These are phyloP conservation scores for Amiota mariae DNA, from an alignment of 2,888 invertebrate species.

Conservation along the genomic window DNA sequence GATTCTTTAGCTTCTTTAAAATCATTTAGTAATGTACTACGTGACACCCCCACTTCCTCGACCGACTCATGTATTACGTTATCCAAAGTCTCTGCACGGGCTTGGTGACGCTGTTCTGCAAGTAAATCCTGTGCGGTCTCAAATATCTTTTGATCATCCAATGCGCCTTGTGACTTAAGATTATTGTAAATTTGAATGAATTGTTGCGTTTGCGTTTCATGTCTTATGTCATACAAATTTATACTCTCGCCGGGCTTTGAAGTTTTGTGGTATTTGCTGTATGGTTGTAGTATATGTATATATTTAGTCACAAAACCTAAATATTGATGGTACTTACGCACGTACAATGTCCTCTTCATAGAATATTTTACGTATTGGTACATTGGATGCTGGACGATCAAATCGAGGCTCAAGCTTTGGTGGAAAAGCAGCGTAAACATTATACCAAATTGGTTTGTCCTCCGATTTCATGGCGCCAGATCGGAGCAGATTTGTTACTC, in stretches of 20 bases:
- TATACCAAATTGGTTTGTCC: conserved; percentile 94
- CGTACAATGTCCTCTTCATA: conserved; percentile 88
- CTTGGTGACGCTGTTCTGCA: conserved; percentile 61
- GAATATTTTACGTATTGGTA: conserved; percentile 81
- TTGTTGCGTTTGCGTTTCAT: conserved; percentile 75
- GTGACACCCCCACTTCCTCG: conserved; percentile 27
- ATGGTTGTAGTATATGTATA: neutral
- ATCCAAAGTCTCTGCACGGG: conserved; percentile 38
- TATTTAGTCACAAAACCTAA: neutral
- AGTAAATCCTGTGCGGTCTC: conserved; percentile 74
- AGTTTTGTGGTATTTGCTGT: conserved; percentile 80
- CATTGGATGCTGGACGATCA: conserved; percentile 79
- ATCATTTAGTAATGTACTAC: conserved; percentile 49
- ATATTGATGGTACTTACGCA: conserved; percentile 78
- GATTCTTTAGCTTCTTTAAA: conserved; percentile 51
- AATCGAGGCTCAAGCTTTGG: conserved; percentile 88
- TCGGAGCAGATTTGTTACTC: conserved; percentile 85
- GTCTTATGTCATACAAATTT: conserved; percentile 74
- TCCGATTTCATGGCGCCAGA: conserved; percentile 85
- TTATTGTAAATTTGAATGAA: conserved; percentile 79
- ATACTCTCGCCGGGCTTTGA: conserved; percentile 76
- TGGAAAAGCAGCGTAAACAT: conserved; percentile 92
- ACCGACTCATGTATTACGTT: neutral
- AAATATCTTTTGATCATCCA: conserved; percentile 76
- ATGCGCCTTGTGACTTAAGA: conserved; percentile 75